Conservation (phyloP, 2,888 invertebrate genomes). For the Drosophila meridionalis region DNA sequence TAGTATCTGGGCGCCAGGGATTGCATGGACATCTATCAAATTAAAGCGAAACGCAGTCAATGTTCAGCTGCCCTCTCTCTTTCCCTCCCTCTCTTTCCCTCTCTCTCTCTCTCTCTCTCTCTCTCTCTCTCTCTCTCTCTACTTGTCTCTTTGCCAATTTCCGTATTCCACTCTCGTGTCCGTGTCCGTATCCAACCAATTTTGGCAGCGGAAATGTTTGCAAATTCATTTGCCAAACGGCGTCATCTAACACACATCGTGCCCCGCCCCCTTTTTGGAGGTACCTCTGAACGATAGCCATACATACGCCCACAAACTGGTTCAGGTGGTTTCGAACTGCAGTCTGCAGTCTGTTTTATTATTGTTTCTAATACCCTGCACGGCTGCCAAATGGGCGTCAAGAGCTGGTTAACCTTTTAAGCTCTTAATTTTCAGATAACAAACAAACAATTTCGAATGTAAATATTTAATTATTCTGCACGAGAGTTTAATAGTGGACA, state of each 20-base stretch:
- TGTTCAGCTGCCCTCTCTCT: background rate
- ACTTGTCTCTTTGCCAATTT: slow-evolving; percentile 48
- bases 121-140: background rate
- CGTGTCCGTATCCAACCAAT: slow-evolving; percentile 60
- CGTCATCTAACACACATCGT: slow-evolving; percentile 69
- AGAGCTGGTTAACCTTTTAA: background rate
- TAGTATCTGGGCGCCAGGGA: background rate
- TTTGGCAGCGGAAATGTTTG: slow-evolving; percentile 72
- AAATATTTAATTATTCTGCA: background rate
- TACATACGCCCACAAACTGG: slow-evolving; percentile 6
- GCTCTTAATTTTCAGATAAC: background rate
- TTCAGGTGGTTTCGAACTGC: slow-evolving; percentile 16
- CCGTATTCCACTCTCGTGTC: slow-evolving; percentile 46
- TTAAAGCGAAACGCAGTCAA: slow-evolving; percentile 62
- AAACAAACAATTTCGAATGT: background rate
- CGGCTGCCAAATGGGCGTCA: background rate
- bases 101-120: too few species aligned
- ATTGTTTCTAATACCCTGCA: slow-evolving; percentile 41
- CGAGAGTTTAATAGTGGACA: background rate
- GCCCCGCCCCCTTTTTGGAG: background rate
- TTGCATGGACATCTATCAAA: slow-evolving; percentile 63
- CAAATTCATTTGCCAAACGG: slow-evolving; percentile 79
- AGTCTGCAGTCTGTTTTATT: slow-evolving; percentile 39
- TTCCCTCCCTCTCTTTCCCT: too few species aligned
- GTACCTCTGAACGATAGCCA: background rate